Evolutionary conservation across 2,113 vertebrate species (phyloP), one percentile per base, ranked within the genome.

Genomic region (Pedetes capensis): DNA sequence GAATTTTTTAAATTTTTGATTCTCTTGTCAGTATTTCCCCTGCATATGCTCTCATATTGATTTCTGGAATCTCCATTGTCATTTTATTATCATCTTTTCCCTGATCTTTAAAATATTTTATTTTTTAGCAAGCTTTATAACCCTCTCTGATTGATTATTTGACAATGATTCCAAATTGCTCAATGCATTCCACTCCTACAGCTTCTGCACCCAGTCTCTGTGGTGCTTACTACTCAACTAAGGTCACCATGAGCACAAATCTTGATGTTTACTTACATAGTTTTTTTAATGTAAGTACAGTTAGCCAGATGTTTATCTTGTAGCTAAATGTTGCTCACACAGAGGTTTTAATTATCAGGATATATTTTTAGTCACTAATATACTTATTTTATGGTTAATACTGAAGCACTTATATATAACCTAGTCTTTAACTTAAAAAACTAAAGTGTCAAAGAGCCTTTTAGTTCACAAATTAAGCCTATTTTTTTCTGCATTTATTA

Each of bases 381-480:
- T 32, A 90, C 7, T 90, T 39, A 42, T 71, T 91, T 83, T 83
- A 61, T 23, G 78, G 44, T 10, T 14, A 91, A 75, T 14, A 83
- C 2, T 55, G 34, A 82, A 76, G 25, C 61, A 63, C 76, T 91
- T 76, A 39, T 76, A 90, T 76, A 39, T 76, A 90, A 86, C 16
- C 66, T 79, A 72, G 8, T 37, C 92, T 79, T 85, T 85, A 79
- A 22, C 32, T 69, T 81, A 74, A 92, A n/a, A 89, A 92, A 84
- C 17, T 68, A 47, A 81, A 81, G 29, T 79, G 42, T 47, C 27
- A 59, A 84, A 75, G 22, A 94, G 16, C 23, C 25, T 75, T 27
- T 42, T 32, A 64, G n/a, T 80, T 37, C n/a, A 57, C 51, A 68
- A 66, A 57, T 87, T 90, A 79, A 55, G 29, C 86, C 47, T 81